phyloP scores from a whole-genome alignment of 2,797 vertebrate genomes.

The Urosaurus nigricauda region DNA sequence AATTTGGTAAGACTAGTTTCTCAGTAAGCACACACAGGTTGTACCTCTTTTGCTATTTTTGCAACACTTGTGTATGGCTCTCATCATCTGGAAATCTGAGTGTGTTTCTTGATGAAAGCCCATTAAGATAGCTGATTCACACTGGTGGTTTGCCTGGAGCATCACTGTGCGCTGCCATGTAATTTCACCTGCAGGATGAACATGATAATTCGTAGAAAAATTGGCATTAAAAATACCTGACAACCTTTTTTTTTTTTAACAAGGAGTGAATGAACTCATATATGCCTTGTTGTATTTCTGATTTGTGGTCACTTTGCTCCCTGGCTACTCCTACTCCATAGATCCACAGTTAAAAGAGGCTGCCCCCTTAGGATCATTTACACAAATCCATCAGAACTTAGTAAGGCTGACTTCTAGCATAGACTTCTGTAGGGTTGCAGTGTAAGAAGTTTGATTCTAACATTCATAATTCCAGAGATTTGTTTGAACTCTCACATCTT shows the following conservation, averaged over 20 bases:
- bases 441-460: background rate
- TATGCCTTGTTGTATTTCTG: background rate
- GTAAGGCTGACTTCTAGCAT: background rate
- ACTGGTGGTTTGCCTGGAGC: background rate
- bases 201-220: background rate
- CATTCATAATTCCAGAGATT: background rate
- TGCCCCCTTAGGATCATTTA: no score
- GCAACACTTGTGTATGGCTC: background rate
- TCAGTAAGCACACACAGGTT: no score
- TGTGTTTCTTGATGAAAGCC: background rate
- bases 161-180: background rate
- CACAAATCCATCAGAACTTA: background rate
- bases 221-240: background rate
- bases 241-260: background rate
- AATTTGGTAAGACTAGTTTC: background rate
- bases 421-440: background rate
- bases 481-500: background rate
- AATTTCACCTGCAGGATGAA: background rate
- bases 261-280: background rate
- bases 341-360: background rate
- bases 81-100: no score
- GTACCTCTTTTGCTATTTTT: background rate
- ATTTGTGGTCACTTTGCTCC: background rate
- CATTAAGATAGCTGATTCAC: background rate
- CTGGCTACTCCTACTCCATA: background rate